Evolutionary conservation across 64 coral and sea anemone genomes (phyloP).

Genomic region (Stylophora pistillata): DNA sequence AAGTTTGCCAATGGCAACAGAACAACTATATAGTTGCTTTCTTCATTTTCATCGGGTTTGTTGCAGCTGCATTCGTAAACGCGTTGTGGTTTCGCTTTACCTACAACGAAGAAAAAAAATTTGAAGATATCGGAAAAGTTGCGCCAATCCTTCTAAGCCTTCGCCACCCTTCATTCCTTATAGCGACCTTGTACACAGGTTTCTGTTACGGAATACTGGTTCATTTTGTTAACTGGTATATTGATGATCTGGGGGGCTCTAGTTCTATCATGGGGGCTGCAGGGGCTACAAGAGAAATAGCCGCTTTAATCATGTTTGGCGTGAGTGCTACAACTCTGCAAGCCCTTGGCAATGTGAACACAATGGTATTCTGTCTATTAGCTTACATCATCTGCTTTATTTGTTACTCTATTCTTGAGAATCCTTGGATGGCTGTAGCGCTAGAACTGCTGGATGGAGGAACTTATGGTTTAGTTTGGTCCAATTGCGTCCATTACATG

Average conservation of each 20-base stretch:
- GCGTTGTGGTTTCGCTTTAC: constrained; percentile 61
- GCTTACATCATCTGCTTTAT: constrained; percentile 62
- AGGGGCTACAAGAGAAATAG: constrained; percentile 68
- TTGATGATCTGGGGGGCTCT: constrained; percentile 76
- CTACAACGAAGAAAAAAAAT: constrained; percentile 13
- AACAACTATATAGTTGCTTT: constrained; percentile 51
- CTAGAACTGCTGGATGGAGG: constrained; percentile 73
- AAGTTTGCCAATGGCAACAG: constrained; percentile 41
- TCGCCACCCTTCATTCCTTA: constrained; percentile 55
- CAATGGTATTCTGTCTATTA: constrained; percentile 58
- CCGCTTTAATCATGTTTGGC: constrained; percentile 69
- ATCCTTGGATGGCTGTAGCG: constrained; percentile 74
- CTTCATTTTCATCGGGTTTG: constrained; percentile 72
- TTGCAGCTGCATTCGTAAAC: constrained; percentile 50
- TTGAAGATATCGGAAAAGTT: constrained; percentile 14
- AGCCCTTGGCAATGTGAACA: constrained; percentile 43
- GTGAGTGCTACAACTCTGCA: constrained; percentile 50
- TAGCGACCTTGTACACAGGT: constrained; percentile 65
- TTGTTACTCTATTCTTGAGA: constrained; percentile 68
- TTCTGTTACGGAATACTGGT: constrained; percentile 80
- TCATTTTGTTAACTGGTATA: constrained; percentile 93
- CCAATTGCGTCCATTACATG: constrained; percentile 77
- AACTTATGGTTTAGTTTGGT: constrained; percentile 84
- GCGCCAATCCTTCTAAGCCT: constrained; percentile 20
- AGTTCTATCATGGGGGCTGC: constrained; percentile 79